Percentiles rank a stretch among this genome's conserved stretches.
These are phyloP conservation scores for Pteropus alecto DNA, from an alignment of 2,113 vertebrate genomes.

Conservation along the genomic window DNA sequence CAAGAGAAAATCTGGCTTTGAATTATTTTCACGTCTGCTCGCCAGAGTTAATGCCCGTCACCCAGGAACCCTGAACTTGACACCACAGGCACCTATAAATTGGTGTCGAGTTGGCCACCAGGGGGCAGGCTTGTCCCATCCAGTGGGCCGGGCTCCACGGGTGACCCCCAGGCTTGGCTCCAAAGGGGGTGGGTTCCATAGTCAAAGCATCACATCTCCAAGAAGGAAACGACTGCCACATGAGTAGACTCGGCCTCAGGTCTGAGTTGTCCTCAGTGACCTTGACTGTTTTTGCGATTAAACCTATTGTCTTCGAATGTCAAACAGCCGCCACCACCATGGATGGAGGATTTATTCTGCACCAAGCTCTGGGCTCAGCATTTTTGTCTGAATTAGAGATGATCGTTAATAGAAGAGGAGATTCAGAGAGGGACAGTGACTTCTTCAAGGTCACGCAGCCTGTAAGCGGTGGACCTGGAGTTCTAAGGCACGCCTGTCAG, in stretches of 20 bases:
- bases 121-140: neutral
- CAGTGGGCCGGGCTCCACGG: neutral
- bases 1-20: neutral
- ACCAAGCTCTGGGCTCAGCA: neutral
- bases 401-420: neutral
- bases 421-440: neutral
- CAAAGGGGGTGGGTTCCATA: neutral
- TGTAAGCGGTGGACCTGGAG: too few relatives aligned
- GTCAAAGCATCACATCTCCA: fast-evolving
- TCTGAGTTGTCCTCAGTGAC: neutral
- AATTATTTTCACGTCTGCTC: neutral
- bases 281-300: neutral
- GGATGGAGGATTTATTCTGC: neutral
- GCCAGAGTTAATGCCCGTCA: neutral
- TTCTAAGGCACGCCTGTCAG: neutral
- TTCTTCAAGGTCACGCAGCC: neutral
- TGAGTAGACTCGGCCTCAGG: neutral
- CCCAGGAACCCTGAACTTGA: neutral
- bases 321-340: neutral
- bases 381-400: neutral
- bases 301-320: neutral
- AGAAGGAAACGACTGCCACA: fast-evolving
- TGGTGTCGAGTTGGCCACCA: neutral
- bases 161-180: fast-evolving
- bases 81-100: neutral